Percentiles rank a stretch among this genome's conserved stretches.
Evolutionary conservation across 2,113 vertebrate genomes (phyloP).

Genomic region (Isichthys henryi): DNA sequence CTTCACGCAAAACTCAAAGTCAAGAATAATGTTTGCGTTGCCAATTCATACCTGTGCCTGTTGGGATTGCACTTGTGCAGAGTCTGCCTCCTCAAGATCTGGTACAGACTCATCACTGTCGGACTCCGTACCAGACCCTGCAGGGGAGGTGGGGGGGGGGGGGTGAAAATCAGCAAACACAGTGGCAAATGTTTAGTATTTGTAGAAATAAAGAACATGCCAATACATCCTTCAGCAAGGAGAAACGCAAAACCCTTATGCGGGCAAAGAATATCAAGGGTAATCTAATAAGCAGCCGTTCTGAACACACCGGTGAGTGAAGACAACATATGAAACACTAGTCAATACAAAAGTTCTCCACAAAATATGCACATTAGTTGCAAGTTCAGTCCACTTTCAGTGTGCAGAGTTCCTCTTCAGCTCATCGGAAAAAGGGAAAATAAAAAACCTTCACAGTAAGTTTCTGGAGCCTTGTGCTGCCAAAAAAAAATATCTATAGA

Average conservation of each 20-base stretch:
- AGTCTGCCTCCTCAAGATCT: conserved; percentile 95
- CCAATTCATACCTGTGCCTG: conserved; percentile 78
- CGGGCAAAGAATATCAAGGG: neutral
- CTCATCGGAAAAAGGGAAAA: neutral
- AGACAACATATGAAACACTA: neutral
- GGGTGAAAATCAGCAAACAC: neutral
- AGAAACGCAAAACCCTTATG: neutral
- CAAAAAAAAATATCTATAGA: neutral
- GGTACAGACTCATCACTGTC: conserved; percentile 98
- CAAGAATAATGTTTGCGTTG: neutral
- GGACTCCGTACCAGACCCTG: conserved; percentile 95
- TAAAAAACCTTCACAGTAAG: neutral
- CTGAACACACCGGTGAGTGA: neutral
- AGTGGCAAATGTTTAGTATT: neutral
- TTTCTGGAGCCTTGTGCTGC: neutral
- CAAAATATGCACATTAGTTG: neutral
- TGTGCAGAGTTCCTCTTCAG: neutral
- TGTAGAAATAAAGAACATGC: neutral
- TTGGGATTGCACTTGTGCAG: conserved; percentile 87
- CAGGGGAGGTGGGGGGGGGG: neutral
- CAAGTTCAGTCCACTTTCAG: too few relatives aligned
- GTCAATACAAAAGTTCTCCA: neutral
- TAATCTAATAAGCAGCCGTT: neutral
- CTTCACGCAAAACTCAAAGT: neutral
- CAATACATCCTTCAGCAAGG: neutral